Base-by-base conservation (phyloP, 1,140 invertebrate species). In the Bemisia tabaci region DNA sequence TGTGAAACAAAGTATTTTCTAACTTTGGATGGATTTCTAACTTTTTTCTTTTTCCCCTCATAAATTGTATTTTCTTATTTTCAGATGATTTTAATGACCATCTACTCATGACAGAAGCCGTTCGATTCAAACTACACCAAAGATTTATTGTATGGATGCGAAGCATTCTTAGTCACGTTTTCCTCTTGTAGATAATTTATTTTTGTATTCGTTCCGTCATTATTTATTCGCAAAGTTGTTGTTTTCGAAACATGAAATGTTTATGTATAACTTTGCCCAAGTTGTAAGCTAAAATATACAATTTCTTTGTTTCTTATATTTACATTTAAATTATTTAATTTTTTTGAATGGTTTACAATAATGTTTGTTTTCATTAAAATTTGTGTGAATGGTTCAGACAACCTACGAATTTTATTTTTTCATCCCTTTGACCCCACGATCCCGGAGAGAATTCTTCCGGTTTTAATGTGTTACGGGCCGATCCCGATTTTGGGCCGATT, bases 81-180 rank as follows among this genome's bases (percentile, higher is more conserved):
- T 1, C 71, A 74, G 73, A 71, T 74, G 68, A 74, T 74, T 58
- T 64, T 74, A 59, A 74, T 74, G 73, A 74, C 73, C 12, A 74
- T 74, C 25, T 74, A 74, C 65, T 74, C 73, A 60, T 74, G 69
- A 74, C 68, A 48, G 33, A 48, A 48, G 33, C 33, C 17, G 17
- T 17, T 17, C 5, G 33, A 48, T 48, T 48, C 33, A 48, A 48
- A 48, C 33, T 48, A 48, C 33, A 48, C 33, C 33, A 48, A 48
- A 48, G 33, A 48, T 48, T 9, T 48, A 9, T 5, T 48, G 5
- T 48, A 48, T 17, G 33, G 33, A 48, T 48, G 33, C 33, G 17
- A 48, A 48, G 33, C 33, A 48, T 48, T 48, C 33, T 9, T 48
- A 48, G 33, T 48, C 33, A 48, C 33, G 5, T 48, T 48, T 17